A percentile compares a stretch with the other conserved stretches of the same genome.
phyloP scores from a whole-genome alignment of 1,140 invertebrate species.

The Drosophila triauraria region DNA sequence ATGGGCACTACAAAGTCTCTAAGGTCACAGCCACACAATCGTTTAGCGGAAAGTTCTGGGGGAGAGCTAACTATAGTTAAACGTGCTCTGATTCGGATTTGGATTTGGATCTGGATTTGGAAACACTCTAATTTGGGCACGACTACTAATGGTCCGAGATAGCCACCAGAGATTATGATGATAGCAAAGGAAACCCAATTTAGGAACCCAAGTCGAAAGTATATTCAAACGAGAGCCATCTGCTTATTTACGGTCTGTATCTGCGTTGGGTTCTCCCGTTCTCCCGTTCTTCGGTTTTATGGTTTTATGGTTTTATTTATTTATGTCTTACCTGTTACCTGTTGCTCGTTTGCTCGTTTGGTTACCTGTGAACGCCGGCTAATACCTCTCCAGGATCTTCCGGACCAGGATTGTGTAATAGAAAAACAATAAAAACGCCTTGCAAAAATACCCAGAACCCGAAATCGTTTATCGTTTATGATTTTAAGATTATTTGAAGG shows the following conservation, averaged over 20 bases:
- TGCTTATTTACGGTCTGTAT: constrained; percentile 4
- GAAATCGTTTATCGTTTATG: constrained; percentile 13
- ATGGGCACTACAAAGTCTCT: constrained; percentile 13
- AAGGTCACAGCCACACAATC: constrained; percentile 41
- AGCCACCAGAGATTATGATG: constrained; percentile 19
- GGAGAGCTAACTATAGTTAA: constrained; percentile 24
- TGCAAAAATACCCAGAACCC: constrained; percentile 10
- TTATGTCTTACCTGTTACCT: neutral
- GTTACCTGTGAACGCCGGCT: neutral
- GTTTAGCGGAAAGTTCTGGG: constrained; percentile 47
- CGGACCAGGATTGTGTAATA: constrained; percentile 2
- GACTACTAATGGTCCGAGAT: constrained; percentile 26
- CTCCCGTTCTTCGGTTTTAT: neutral
- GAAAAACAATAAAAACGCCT: neutral
- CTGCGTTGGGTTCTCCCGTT: constrained; percentile 13
- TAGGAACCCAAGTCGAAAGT: constrained; percentile 6
- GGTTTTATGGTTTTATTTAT: neutral
- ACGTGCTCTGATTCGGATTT: constrained; percentile 38
- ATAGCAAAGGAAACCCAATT: constrained; percentile 30
- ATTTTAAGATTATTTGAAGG: constrained; percentile 26
- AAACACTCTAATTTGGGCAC: constrained; percentile 23
- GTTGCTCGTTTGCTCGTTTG: no score
- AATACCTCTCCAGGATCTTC: neutral
- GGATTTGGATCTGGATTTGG: constrained; percentile 39
- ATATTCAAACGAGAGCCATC: constrained; percentile 1